Base-by-base conservation (phyloP, 2,113 vertebrate genomes). In the Gymnarchus niloticus region DNA sequence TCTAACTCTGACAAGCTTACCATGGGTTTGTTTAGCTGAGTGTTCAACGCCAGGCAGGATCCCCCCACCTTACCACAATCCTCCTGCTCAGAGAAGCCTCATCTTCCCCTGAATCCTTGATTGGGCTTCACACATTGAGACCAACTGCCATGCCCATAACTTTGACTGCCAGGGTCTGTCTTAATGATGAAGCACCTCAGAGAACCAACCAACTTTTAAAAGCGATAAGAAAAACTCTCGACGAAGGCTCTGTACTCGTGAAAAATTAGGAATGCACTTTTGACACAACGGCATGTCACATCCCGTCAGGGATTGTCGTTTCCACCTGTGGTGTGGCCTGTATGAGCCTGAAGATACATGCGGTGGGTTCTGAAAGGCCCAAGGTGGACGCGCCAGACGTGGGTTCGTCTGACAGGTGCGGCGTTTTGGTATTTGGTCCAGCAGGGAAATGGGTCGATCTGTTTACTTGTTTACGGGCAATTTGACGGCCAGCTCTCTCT, bases 381-480 rank as follows among this genome's bases (percentile, higher is more conserved):
- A 33, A 69, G 37, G 61, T 10, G 65, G 65, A 3, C 5, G 37
- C 33, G 41, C 28, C 65, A 19, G 33, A 41, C 3, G 1, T 5
- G 33, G 65, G 28, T 41, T 28, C 65, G 41, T 73, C 65, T 73
- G 33, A 37, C 65, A 73, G 33, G 33, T 17, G 0, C n/a, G 3
- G 7, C 46, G 3, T 25, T 81, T 51, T 21, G 9, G 19, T n/a
- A 69, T 23, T 51, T 46, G 25, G 41, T 51, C 59, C 59, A 48
- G 23, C 83, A 10, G 59, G 48, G 46, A 65, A 44, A 46, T 48
- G 25, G 17, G 46, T 48, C 83, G 59, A 61, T 84, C 83, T 84
- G 59, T 84, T 84, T 84, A 61, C 59, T 84, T 84, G 83, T 84
- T 84, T 84, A 59, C 61, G 8, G 56, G 56, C 82, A 83, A 59